These are phyloP conservation scores for Arvicanthis niloticus DNA, from an alignment of 2,113 vertebrate genomes.

Conservation along the genomic window DNA sequence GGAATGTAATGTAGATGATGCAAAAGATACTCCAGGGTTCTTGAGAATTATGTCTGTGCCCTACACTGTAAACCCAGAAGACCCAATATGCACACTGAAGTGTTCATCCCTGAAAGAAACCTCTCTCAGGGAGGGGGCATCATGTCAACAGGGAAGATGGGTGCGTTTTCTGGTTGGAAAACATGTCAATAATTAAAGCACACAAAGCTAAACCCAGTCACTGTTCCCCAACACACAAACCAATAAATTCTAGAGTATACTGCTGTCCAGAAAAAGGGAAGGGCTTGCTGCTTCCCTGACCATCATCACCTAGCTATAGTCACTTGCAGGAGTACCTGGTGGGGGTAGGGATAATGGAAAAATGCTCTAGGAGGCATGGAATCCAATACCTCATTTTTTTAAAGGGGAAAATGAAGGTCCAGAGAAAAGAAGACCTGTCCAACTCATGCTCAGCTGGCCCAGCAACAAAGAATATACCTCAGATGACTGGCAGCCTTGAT, in stretches of 20 bases:
- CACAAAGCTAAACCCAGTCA: not conserved
- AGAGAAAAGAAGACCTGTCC: not conserved
- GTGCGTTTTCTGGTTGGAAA: not conserved
- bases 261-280: not conserved
- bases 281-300: not conserved
- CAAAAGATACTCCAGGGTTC: not conserved
- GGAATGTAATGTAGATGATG: not conserved
- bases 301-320: not conserved
- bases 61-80: not conserved
- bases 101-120: not conserved
- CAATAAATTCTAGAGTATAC: conserved; percentile 30
- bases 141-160: not conserved
- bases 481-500: not conserved
- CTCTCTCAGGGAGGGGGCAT: not conserved
- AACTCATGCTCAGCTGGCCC: not conserved
- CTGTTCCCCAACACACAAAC: not conserved
- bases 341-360: not conserved
- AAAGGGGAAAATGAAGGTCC: not conserved
- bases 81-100: not conserved
- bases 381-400: not conserved
- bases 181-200: not conserved
- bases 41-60: not conserved
- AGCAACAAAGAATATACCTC: not conserved
- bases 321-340: not conserved
- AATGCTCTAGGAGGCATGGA: not conserved